Evolutionary conservation across 2,888 invertebrate species (phyloP).

Genomic region (Pyrrhosoma nymphula): DNA sequence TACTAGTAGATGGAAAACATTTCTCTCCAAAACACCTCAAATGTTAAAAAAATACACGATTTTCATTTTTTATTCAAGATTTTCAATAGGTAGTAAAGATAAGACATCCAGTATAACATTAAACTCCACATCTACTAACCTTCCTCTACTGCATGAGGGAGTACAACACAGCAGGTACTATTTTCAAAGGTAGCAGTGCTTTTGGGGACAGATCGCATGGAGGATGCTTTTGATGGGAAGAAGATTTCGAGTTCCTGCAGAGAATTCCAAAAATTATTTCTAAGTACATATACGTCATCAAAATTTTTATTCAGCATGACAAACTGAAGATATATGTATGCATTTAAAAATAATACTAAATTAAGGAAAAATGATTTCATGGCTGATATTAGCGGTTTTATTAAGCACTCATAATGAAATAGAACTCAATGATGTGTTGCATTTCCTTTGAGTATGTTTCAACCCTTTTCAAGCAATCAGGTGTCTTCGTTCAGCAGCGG

Average conservation of each 20-base stretch:
- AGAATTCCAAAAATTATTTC: background rate
- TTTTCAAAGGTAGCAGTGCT: conserved; percentile 83
- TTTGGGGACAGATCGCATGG: conserved; percentile 73
- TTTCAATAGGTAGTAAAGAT: too few relatives aligned
- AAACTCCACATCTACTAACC: conserved; percentile 79
- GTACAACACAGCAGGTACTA: conserved; percentile 90
- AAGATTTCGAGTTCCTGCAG: conserved; percentile 77
- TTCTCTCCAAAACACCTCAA: too few relatives aligned
- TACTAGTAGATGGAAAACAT: too few relatives aligned
- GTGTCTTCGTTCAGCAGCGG: background rate
- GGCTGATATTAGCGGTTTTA: too few relatives aligned
- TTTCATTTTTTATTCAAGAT: too few relatives aligned
- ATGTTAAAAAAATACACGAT: too few relatives aligned
- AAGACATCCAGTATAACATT: too few relatives aligned
- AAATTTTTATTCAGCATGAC: too few relatives aligned
- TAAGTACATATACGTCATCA: conserved; percentile 69
- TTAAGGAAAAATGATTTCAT: too few relatives aligned
- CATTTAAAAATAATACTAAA: too few relatives aligned
- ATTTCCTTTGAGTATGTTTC: conserved; percentile 62
- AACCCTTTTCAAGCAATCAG: background rate
- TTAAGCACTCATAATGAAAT: too few relatives aligned
- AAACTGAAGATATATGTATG: too few relatives aligned
- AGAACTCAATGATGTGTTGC: conserved; percentile 68
- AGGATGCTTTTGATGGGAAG: conserved; percentile 76
- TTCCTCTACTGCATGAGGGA: conserved; percentile 92